Evolutionary conservation across 2,888 invertebrate species (phyloP).

Genomic region (Epinotia nisella): DNA sequence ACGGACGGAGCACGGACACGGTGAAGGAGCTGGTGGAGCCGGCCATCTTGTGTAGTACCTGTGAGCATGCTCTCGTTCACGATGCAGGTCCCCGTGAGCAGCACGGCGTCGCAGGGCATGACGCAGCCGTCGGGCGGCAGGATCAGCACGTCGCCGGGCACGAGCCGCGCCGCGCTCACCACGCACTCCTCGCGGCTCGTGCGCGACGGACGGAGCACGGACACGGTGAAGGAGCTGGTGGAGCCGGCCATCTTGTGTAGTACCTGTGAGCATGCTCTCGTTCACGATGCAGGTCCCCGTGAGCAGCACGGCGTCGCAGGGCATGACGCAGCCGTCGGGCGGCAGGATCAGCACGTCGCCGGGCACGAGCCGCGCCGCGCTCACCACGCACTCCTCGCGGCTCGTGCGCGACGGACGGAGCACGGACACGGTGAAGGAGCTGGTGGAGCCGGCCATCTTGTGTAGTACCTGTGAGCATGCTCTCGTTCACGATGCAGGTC

Average conservation of each 20-base stretch:
- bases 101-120: no score
- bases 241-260: no score
- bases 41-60: constrained; percentile 67
- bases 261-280: constrained; percentile 96
- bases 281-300: constrained; percentile 96
- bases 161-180: no score
- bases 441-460: constrained; percentile 87
- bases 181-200: no score
- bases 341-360: constrained; percentile 94
- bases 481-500: constrained; percentile 96
- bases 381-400: constrained; percentile 80
- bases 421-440: constrained; percentile 85
- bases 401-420: constrained; percentile 73
- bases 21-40: no score
- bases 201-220: no score
- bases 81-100: no score
- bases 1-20: no score
- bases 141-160: no score
- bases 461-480: constrained; percentile 95
- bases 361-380: constrained; percentile 61
- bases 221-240: no score
- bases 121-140: no score
- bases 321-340: constrained; percentile 90
- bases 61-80: constrained; percentile 71
- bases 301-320: constrained; percentile 93